These are phyloP conservation scores for Augochlora pura DNA, from an alignment of 1,140 invertebrate genomes.

Conservation along the genomic window DNA sequence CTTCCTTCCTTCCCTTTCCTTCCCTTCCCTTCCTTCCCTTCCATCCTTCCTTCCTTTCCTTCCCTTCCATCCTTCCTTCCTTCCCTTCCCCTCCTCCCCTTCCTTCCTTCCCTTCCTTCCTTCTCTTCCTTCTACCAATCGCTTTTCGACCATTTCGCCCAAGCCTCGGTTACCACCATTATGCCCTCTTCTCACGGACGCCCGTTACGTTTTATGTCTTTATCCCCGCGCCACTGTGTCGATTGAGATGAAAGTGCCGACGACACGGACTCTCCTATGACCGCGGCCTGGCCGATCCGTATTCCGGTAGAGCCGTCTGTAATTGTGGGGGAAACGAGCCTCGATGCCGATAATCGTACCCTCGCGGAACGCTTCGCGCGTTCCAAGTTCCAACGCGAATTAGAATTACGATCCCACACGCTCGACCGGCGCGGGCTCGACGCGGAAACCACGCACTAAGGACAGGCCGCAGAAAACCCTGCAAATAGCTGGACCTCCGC, in stretches of 20 bases:
- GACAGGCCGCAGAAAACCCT: not conserved
- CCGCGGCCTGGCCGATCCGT: slow-evolving; percentile 14
- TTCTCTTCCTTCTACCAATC: slow-evolving; percentile 17
- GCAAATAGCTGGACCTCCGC: not conserved
- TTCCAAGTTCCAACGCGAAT: slow-evolving; percentile 8
- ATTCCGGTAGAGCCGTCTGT: slow-evolving; percentile 28
- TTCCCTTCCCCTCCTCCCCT: not conserved
- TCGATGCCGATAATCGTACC: slow-evolving; percentile 33
- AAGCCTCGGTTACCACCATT: slow-evolving; percentile 45
- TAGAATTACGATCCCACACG: not conserved
- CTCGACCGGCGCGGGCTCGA: not conserved
- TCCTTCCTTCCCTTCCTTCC: slow-evolving; percentile 1
- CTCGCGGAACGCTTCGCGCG: slow-evolving; percentile 3
- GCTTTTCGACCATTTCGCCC: slow-evolving; percentile 35
- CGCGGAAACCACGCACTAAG: not conserved
- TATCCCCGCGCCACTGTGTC: slow-evolving; percentile 65
- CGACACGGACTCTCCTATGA: slow-evolving; percentile 47
- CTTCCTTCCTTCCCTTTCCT: slow-evolving; percentile 9
- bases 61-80: slow-evolving; percentile 17
- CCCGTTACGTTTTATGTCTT: slow-evolving; percentile 77
- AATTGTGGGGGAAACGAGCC: slow-evolving; percentile 29
- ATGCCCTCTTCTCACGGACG: slow-evolving; percentile 64
- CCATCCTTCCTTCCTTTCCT: not conserved
- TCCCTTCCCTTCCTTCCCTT: slow-evolving; percentile 1
- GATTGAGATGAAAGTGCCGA: slow-evolving; percentile 67